phyloP scores from a whole-genome alignment of 2,797 vertebrate species.

The Propithecus perrieri region DNA sequence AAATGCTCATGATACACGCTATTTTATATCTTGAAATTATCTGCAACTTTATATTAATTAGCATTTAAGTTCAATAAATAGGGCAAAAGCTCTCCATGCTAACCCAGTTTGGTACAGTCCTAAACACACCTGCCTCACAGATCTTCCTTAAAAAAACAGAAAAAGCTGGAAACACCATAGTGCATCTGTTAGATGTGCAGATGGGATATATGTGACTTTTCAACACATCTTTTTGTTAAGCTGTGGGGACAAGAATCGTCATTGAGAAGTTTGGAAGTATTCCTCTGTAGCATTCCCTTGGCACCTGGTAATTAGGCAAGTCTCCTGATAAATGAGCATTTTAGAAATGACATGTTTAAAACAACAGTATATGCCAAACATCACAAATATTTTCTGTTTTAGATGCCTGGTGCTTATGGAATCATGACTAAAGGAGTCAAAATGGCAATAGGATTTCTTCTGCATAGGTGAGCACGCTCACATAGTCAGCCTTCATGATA shows the following conservation, averaged over 20 bases:
- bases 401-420: background rate
- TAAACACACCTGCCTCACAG: background rate
- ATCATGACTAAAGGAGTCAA: background rate
- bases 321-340: conserved; percentile 30
- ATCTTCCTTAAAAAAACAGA: background rate
- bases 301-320: background rate
- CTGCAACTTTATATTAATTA: conserved; percentile 18
- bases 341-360: background rate
- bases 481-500: background rate
- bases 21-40: background rate
- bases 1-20: background rate
- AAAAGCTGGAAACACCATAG: background rate
- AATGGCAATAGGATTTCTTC: background rate
- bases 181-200: background rate
- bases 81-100: background rate
- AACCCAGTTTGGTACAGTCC: background rate
- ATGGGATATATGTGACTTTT: background rate
- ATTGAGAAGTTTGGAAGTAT: background rate
- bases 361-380: background rate
- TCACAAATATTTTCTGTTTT: background rate
- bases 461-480: background rate
- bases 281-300: background rate
- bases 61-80: conserved; percentile 31
- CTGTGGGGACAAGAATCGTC: too few relatives aligned
- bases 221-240: background rate